Evolutionary conservation across 2,797 vertebrate species (phyloP), one percentile per base, ranked within the genome.

Genomic region (Ficedula albicollis): DNA sequence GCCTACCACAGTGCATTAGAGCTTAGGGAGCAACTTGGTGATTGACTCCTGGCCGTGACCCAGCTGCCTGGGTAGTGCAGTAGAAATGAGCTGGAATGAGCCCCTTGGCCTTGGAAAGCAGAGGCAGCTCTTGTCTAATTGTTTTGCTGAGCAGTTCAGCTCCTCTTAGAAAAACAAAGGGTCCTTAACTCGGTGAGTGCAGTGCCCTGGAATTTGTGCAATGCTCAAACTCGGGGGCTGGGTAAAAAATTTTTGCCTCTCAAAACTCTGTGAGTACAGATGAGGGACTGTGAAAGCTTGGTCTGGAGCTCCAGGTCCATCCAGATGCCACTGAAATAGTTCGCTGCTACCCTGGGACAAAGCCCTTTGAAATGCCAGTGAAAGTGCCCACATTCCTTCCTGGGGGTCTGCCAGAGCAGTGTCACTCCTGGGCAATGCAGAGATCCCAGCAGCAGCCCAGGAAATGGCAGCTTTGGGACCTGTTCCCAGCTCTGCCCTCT

Each of bases 1-100:
- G 80, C 78, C 91, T 96, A 77, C 92, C 92, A 82, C 88, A 88
- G 94, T 15, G 69, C 41, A 6, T 72, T 64, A 21, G 76, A 77
- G 39, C 79, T 78, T n/a, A 11, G 82, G 90, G 79, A 95, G 73
- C 2, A 22, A 46, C 75, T 63, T 51, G 59, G 48, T 94, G 94
- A 93, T 83, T 89, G 93, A 94, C 72, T 89, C 12, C 3, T 90
- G 91, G 92, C 75, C 5, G 6, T 1, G 2, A 23, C 83, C 87
- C 95, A 93, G n/a, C 41, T 54, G 51, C 90, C 63, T 51, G 73
- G 52, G 41, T 14, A 56, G 70, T 15, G 39, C 67, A 22, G 52
- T 54, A 86, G 74, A 66, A 84, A 46, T 39, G 38, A 51, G 5
- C 48, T 58, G 49, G 34, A 89, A 81, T 55, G 90, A 82, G 67